These are phyloP conservation scores for Auanema sp. DNA, from an alignment of 2,888 invertebrate genomes.

Conservation along the genomic window DNA sequence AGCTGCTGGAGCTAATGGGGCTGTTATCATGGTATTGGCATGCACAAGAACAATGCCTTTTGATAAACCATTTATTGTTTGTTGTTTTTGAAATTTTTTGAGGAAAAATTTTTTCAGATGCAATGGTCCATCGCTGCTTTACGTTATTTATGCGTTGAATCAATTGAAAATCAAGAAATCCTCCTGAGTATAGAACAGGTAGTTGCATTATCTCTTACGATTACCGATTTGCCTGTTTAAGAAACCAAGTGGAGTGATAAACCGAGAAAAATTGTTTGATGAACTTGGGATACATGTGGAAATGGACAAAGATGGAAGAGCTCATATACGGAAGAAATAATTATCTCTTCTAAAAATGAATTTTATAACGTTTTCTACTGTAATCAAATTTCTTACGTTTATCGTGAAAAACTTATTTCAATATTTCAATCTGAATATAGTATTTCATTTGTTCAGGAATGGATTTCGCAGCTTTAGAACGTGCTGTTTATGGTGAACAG, in stretches of 20 bases:
- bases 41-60: conserved; percentile 26
- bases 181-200: conserved; percentile 44
- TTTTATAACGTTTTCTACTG: conserved; percentile 1
- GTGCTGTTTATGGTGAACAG: conserved; percentile 33
- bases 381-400: background rate
- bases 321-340: background rate
- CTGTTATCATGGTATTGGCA: conserved; percentile 29
- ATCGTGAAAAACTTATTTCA: conserved; percentile 2
- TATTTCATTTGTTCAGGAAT: conserved; percentile 14
- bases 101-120: conserved; percentile 27
- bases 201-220: conserved; percentile 3
- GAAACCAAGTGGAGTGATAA: conserved; percentile 37
- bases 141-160: conserved; percentile 42
- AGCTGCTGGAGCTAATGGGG: conserved; percentile 22
- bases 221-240: conserved; percentile 21
- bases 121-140: conserved; percentile 50
- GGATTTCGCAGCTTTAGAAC: conserved; percentile 39
- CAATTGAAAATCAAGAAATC: conserved; percentile 45
- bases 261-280: conserved; percentile 34
- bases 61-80: conserved; percentile 27
- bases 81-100: conserved; percentile 2
- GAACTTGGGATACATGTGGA: conserved; percentile 36
- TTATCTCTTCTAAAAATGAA: background rate
- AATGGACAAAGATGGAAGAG: conserved; percentile 10
- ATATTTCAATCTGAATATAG: conserved; percentile 5